Evolutionary conservation across 2,113 vertebrate species (phyloP), one percentile per base, ranked within the genome.

Genomic region (Xenopus tropicalis): DNA sequence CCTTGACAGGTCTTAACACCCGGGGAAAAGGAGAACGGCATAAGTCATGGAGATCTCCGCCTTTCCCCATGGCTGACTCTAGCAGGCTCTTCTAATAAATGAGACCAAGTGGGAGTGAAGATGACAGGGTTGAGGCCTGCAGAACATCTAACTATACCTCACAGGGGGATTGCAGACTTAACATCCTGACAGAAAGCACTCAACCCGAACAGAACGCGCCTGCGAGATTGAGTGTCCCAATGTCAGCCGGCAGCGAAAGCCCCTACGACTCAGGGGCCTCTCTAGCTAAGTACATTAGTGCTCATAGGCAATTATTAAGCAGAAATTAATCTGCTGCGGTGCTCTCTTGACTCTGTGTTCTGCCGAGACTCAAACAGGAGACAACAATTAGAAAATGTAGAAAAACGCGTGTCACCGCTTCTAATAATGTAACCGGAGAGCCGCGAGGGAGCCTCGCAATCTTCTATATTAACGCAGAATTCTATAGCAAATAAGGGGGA

Each of bases 51-150:
- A 0, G 0, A 20, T 17, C 76, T 43, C 24, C 79, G 78, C 73
- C 79, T 89, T 90, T 93, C 87, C 84, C 86, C 89, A 86, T 86
- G 88, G 84, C 86, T 86, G 88, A 12, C 44, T 89, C 84, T 78
- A 78, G 71, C 80, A 68, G 81, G 74, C 59, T 63, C 22, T 85
- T 77, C 77, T 73, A 4, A 59, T 78, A 90, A 90, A 90, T 86
- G 89, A 93, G 89, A 68, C 87, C 86, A 62, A 57, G 73, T 11
- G 87, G 86, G 87, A 90, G 81, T 20, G 19, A 24, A 63, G 79
- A 75, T 85, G 90, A 84, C 83, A 88, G 79, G 78, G 81, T 77
- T 61, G 78, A 80, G 81, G 75, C 61, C 71, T 70, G 0, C 10
- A 79, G 73, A 20, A 3, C 69, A 0, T 37, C 78, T 72, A 13